Evolutionary conservation across 1,140 invertebrate species (phyloP).

Genomic region (Popillia japonica): DNA sequence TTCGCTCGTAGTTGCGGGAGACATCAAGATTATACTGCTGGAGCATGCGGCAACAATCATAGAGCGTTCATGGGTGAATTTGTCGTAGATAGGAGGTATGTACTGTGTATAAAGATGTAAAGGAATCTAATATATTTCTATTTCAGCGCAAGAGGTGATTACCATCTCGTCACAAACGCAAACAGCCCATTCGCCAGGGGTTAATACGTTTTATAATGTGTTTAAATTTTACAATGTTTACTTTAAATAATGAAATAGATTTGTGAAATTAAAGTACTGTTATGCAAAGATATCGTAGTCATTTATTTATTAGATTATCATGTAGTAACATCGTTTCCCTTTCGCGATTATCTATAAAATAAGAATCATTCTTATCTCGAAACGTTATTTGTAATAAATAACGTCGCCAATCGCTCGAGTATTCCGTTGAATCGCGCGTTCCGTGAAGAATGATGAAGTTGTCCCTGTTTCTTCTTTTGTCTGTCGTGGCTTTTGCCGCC

Average conservation of each 20-base stretch:
- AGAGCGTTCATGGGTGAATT: constrained; percentile 64
- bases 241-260: no score
- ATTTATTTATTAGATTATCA: no score
- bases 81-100: constrained; percentile 63
- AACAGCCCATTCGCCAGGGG: constrained; percentile 41
- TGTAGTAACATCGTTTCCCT: no score
- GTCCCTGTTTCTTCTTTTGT: background rate
- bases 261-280: no score
- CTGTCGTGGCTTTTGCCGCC: background rate
- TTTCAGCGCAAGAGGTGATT: constrained; percentile 45
- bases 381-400: no score
- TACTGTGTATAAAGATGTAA: constrained; percentile 12
- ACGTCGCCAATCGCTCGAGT: no score
- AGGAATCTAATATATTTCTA: constrained; percentile 35
- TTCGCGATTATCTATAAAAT: no score
- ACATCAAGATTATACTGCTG: constrained; percentile 65
- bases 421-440: background rate
- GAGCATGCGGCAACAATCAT: constrained; percentile 63
- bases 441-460: background rate
- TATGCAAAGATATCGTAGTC: no score
- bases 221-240: no score
- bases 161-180: constrained; percentile 44
- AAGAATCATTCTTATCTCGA: no score
- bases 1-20: constrained; percentile 64
- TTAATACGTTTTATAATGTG: background rate